Base-by-base conservation (phyloP, 2,888 invertebrate genomes). In the Timandra comae region DNA sequence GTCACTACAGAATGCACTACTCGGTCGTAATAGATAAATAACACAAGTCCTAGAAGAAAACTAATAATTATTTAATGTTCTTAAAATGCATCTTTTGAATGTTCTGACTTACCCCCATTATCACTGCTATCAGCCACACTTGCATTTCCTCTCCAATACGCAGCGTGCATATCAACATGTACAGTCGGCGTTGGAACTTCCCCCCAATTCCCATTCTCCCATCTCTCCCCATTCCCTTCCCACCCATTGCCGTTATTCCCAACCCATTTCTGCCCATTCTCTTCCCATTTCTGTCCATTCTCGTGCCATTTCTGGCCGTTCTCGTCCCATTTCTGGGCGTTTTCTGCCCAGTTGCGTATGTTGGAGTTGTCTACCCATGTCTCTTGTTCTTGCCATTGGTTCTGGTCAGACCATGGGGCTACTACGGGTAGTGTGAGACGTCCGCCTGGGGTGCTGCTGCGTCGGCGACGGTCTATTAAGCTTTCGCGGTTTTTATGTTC, bases 101-200 rank as follows among this genome's bases (percentile, higher is more conserved):
- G 19, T 9, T 12, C 10, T 3, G n/a, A 36, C 56, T 48, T 9
- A 85, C 85, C 85, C 49, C 86, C 86, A 52, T 86, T 86, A 48
- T 86, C 86, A 34, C 86, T 86, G 55, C 82, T 84, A 20, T 81
- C 85, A 0, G 84, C 84, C 0, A 81, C 76, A 29, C 84, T 84
- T 0, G 75, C 79, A 22, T 78, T 79, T 0, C 79, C 81, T 26
- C 82, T 56, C 80, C 85, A 85, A 29, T 79, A 81, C 0, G 75
- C 75, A 0, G 74, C 78, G 25, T 68, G 75, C 75, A 77, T 72
- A 37, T 82, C 84, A 0, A 84, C 84, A 33, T 77, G 78, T 0
- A 82, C 82, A 0, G 82, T 85, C 0, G 82, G 84, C 1, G 84
- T 84, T 0, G 77, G 70, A 1, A 77, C 74, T 28, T 80, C 81